Percentiles rank a stretch among this genome's conserved stretches.
phyloP scores from a whole-genome alignment of 1,140 invertebrate species.

The Hylyphantes graminicola region DNA sequence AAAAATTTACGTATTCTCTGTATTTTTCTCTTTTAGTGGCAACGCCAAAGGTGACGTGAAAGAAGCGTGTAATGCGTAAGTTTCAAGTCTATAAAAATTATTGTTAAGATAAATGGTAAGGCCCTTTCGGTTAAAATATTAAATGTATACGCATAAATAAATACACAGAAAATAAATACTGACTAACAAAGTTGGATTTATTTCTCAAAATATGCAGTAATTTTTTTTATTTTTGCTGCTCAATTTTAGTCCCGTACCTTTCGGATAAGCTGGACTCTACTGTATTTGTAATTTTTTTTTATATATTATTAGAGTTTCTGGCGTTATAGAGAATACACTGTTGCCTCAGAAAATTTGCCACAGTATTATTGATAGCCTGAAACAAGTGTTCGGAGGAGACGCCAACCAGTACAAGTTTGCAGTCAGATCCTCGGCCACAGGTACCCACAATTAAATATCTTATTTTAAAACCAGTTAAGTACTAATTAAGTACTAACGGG shows the following conservation, averaged over 20 bases:
- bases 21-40: background rate
- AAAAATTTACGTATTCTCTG: background rate
- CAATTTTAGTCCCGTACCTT: too few relatives aligned
- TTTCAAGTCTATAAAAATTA: background rate
- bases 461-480: too few relatives aligned
- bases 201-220: too few relatives aligned
- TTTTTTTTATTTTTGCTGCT: too few relatives aligned
- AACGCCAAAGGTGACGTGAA: background rate
- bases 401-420: conserved; percentile 66
- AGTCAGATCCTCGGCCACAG: conserved; percentile 74
- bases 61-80: conserved; percentile 10
- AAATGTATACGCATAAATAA: too few relatives aligned
- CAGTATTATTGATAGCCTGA: background rate
- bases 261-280: too few relatives aligned
- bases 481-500: too few relatives aligned
- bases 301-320: conserved; percentile 1
- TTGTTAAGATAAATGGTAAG: too few relatives aligned
- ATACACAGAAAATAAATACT: too few relatives aligned
- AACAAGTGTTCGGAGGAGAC: conserved; percentile 4
- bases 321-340: background rate
- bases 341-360: conserved; percentile 15
- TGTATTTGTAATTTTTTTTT: too few relatives aligned
- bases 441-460: background rate
- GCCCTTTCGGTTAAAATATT: too few relatives aligned
- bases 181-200: too few relatives aligned